Base-by-base conservation (phyloP, 2,113 vertebrate species). In the Porphyrio hochstetteri region DNA sequence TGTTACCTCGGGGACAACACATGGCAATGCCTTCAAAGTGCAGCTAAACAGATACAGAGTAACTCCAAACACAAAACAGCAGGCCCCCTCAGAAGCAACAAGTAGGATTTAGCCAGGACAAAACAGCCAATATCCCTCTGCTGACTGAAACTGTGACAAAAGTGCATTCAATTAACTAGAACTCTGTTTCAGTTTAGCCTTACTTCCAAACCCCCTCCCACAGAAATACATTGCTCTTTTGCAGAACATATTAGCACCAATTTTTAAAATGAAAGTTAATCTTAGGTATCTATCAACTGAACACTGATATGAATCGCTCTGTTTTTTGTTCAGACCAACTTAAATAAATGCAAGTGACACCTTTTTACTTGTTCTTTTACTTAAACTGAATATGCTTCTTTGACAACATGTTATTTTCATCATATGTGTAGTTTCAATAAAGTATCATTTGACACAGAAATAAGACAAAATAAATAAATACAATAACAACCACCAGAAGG, bases 91-190 rank as follows among this genome's bases (percentile, higher is more conserved):
- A n/a, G 10, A n/a, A 48, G 13, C 1, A 4, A 55, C 14, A 33
- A 28, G 14, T 12, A 80, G 36, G 36, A 82, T 46, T 82, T 28
- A 69, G 46, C 15, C 13, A 67, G 40, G 31, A 50, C 19, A 69
- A 80, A 80, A 46, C 8, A 28, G 16, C 10, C 59, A 67, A 71
- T n/a, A 83, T 8, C 2, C 11, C 16, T 46, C 40, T 55, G 38
- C 29, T 74, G 56, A 77, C 7, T 0, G 0, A 21, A 90, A 78
- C 17, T 38, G 6, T 18, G 1, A 0, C 2, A 59, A n/a, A 6
- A 53, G 12, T 48, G 48, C 20, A 48, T 48, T 48, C 48, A 48
- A 48, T 48, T 48, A 48, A 48, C 48, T 23, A 23, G 48, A 48
- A 48, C 48, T 21, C 11, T 48, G 19, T 48, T 18, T 88, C 14